Evolutionary conservation across 2,888 invertebrate species (phyloP), one percentile per base, ranked within the genome.

Genomic region (Hemicrepidius hirtus): DNA sequence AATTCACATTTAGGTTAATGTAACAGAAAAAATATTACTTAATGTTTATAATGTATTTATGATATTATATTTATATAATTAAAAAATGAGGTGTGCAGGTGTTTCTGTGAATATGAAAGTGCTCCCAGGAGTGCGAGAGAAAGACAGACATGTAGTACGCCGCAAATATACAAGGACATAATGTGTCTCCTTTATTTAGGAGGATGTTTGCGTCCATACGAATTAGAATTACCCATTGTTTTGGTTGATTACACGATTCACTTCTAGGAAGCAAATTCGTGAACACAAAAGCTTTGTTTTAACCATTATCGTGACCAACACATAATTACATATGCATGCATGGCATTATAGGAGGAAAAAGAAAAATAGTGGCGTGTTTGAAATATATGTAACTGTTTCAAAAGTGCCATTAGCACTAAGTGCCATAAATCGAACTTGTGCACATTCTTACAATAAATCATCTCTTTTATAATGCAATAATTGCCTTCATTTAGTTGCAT

Each of bases 241-340:
- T 37, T 37, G 20, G 57, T 57, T 37, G 37, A 37, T 37, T 35
- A 57, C 57, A 57, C 57, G 37, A 57, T 37, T 57, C 57, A 57
- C 12, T 37, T 37, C 57, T 57, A 57, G 57, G 57, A 57, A 57
- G 57, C 57, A 57, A 57, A 57, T 57, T 57, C 57, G 57, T 57
- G 57, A 57, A 57, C 57, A 55, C 55, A 57, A 57, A 57, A 57
- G 55, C 57, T 57, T 55, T 57, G 57, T 55, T 55, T 49, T 16
- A 55, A 18, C 13, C 57, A 37, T 18, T 57, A 18, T 57, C 57
- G 57, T 57, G 57, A 57, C 57, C 20, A 20, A 57, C 57, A 57
- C 57, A 37, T 57, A 37, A 57, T 57, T 57, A 57, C 37, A 20
- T 18, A 57, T 57, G 57, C 57, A 57, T 37, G 57, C 57, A 57